phyloP scores from a whole-genome alignment of 2,113 vertebrate species.

The Hemibagrus wyckioides region DNA sequence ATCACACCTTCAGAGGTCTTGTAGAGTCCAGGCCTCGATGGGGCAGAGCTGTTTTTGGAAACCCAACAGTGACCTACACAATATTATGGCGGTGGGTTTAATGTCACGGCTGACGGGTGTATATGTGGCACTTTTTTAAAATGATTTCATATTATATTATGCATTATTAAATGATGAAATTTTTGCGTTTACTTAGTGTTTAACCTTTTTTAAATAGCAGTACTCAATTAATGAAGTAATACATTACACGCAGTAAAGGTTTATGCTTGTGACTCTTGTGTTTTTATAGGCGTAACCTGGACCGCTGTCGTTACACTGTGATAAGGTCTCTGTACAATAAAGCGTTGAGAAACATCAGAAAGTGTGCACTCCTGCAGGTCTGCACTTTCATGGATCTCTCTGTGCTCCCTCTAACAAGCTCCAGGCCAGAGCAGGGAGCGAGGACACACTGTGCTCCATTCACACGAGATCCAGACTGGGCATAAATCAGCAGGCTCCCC shows the following conservation, averaged over 20 bases:
- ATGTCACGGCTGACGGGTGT: no score
- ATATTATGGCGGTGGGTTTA: no score
- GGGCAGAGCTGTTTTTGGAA: no score
- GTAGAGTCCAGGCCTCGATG: no score
- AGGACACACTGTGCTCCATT: slow-evolving; percentile 32
- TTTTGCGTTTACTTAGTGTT: no score
- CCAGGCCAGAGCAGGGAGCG: slow-evolving; percentile 24
- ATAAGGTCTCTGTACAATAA: slow-evolving; percentile 8
- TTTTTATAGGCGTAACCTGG: background rate
- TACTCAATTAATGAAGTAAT: no score
- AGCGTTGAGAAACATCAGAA: background rate
- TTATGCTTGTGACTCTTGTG: background rate
- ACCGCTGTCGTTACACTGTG: background rate
- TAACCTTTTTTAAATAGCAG: no score
- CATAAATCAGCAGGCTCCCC: slow-evolving; percentile 47
- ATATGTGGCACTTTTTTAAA: no score
- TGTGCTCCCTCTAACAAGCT: slow-evolving; percentile 27
- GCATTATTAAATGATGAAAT: no score
- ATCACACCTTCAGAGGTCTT: no score
- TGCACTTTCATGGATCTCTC: slow-evolving; percentile 12
- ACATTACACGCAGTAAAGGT: background rate
- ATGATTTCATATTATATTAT: no score
- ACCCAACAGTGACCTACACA: no score
- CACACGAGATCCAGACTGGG: slow-evolving; percentile 10
- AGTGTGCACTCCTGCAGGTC: slow-evolving; percentile 9